Conservation (phyloP, 2,888 invertebrate species). For the Conus canariensis region DNA sequence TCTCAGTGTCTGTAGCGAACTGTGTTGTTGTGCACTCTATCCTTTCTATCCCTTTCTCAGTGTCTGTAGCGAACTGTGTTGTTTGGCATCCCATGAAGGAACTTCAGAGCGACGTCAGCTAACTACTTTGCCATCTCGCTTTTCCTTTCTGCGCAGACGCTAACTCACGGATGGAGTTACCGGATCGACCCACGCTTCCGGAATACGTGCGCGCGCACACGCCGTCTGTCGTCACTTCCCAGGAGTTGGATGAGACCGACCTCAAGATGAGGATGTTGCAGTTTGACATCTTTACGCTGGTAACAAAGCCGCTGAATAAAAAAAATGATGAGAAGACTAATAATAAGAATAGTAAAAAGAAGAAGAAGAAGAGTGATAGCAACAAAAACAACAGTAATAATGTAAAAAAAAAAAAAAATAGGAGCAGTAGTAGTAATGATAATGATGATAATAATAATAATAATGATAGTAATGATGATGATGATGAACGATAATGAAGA, state of each 20-base stretch:
- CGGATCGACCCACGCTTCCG: slow-evolving; percentile 36
- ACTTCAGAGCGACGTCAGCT: no score
- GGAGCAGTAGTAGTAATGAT: background rate
- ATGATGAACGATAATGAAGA: background rate
- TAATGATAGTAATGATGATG: background rate
- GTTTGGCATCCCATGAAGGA: no score
- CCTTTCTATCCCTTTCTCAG: no score
- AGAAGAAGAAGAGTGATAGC: background rate
- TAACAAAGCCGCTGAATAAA: slow-evolving; percentile 45
- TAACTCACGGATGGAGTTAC: background rate
- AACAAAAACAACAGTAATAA: background rate
- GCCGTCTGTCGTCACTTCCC: slow-evolving; percentile 59
- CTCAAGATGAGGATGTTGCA: slow-evolving; percentile 61
- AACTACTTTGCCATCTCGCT: no score
- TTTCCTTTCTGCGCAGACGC: no score
- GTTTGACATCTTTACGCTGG: slow-evolving; percentile 72
- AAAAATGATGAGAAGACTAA: background rate
- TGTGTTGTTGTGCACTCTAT: no score
- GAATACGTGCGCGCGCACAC: slow-evolving; percentile 45
- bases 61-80: no score
- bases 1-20: no score
- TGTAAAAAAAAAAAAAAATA: background rate
- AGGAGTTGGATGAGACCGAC: slow-evolving; percentile 60
- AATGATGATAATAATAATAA: background rate
- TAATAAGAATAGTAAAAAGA: background rate